phyloP scores from a whole-genome alignment of 2,113 vertebrate genomes.

The Alaudala cheleensis region DNA sequence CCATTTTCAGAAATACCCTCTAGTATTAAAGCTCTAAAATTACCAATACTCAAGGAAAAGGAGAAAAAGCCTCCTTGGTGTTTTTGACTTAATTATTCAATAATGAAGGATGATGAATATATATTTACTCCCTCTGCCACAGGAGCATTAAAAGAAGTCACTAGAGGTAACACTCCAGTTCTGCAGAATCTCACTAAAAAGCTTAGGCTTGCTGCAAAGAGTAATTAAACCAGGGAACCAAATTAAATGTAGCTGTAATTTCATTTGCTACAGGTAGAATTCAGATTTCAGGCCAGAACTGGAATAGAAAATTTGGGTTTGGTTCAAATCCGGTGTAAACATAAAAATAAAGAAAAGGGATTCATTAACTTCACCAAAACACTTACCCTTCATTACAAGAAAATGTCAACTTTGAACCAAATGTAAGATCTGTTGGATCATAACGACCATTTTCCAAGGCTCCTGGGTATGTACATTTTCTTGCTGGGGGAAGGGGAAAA shows the following conservation, averaged over 20 bases:
- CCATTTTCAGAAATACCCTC: not conserved
- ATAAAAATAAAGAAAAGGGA: not conserved
- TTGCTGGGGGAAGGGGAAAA: not conserved
- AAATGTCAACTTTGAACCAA: conserved; percentile 29
- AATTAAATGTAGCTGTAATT: not conserved
- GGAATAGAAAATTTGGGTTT: not conserved
- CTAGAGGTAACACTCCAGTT: not conserved
- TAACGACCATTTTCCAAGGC: not conserved
- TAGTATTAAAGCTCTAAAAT: not conserved
- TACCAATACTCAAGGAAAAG: not conserved
- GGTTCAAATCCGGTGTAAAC: not conserved
- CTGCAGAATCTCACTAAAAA: not conserved
- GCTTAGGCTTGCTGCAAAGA: not conserved
- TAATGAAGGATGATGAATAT: not conserved
- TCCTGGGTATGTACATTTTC: not conserved
- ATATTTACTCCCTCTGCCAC: not conserved
- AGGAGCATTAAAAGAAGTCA: not conserved
- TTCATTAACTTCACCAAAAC: not conserved
- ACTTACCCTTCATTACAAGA: conserved; percentile 67
- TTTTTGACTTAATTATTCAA: not conserved
- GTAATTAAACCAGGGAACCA: not conserved
- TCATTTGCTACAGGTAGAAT: not conserved
- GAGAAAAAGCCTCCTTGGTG: not conserved
- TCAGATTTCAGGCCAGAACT: not conserved
- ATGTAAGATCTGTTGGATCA: not conserved